phyloP scores from a whole-genome alignment of 2,113 vertebrate species.

The Ochotona curzoniae region DNA sequence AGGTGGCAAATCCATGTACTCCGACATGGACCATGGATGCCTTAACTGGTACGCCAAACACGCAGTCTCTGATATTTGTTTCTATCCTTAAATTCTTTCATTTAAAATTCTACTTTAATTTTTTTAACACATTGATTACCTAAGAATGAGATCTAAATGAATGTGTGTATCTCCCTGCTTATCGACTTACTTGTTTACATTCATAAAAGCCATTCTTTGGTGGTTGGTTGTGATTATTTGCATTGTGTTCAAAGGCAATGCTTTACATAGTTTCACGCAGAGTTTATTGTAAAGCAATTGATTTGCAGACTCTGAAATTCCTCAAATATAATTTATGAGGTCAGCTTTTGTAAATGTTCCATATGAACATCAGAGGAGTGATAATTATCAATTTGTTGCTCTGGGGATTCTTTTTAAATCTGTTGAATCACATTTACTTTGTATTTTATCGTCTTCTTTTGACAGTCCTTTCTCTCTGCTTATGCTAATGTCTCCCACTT shows the following conservation, averaged over 20 bases:
- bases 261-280: neutral
- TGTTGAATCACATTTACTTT: neutral
- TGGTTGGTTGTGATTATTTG: neutral
- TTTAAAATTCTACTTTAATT: neutral
- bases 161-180: neutral
- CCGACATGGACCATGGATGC: too few relatives aligned
- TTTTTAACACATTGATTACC: neutral
- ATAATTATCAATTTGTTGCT: neutral
- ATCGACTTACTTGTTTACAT: neutral
- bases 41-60: too few relatives aligned
- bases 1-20: too few relatives aligned
- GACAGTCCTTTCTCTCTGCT: neutral
- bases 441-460: neutral
- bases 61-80: neutral
- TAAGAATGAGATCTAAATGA: neutral
- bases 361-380: neutral
- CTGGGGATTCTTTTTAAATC: neutral
- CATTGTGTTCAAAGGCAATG: neutral
- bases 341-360: neutral
- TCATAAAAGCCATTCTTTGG: neutral
- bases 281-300: neutral
- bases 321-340: neutral
- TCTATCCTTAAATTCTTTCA: neutral
- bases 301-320: slow-evolving; percentile 15
- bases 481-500: neutral